These are phyloP conservation scores for Linnaemya tessellans DNA, from an alignment of 2,888 invertebrate species.

Conservation along the genomic window DNA sequence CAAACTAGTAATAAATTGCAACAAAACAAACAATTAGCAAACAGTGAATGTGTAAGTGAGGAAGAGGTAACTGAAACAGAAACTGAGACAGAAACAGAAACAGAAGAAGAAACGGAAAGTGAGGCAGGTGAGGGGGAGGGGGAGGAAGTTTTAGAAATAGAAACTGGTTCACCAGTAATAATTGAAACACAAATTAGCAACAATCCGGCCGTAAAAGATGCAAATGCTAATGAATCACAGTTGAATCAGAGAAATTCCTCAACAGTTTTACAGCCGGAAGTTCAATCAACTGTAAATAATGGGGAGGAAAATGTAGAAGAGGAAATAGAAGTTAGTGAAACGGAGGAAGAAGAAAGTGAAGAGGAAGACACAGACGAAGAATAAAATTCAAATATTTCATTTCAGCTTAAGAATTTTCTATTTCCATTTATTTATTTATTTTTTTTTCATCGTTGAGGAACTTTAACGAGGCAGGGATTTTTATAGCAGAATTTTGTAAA, in stretches of 20 bases:
- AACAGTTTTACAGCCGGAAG: constrained; percentile 5
- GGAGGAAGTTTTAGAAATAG: constrained; percentile 11
- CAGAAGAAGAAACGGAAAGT: constrained; percentile 64
- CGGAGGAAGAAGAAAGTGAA: constrained; percentile 62
- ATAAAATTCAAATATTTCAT: background rate
- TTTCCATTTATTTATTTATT: background rate
- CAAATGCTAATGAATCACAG: constrained; percentile 1
- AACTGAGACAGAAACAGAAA: constrained; percentile 32
- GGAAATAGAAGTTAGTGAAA: constrained; percentile 48
- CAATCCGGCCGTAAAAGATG: constrained; percentile 14
- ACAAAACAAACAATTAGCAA: constrained; percentile 34
- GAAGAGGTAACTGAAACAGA: constrained; percentile 38
- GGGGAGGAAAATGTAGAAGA: constrained; percentile 18
- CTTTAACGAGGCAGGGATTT: background rate
- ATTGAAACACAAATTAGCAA: constrained; percentile 4
- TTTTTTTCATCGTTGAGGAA: background rate
- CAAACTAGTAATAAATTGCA: background rate
- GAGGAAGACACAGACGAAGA: constrained; percentile 64
- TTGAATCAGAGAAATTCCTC: constrained; percentile 16
- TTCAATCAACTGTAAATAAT: constrained; percentile 27
- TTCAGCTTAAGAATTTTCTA: background rate
- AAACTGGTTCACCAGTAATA: constrained; percentile 12
- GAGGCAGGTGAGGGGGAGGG: constrained; percentile 42
- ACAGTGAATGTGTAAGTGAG: constrained; percentile 3
- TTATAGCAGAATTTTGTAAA: background rate